Evolutionary conservation across 2,797 vertebrate genomes (phyloP).

Genomic region (Diceros bicornis): DNA sequence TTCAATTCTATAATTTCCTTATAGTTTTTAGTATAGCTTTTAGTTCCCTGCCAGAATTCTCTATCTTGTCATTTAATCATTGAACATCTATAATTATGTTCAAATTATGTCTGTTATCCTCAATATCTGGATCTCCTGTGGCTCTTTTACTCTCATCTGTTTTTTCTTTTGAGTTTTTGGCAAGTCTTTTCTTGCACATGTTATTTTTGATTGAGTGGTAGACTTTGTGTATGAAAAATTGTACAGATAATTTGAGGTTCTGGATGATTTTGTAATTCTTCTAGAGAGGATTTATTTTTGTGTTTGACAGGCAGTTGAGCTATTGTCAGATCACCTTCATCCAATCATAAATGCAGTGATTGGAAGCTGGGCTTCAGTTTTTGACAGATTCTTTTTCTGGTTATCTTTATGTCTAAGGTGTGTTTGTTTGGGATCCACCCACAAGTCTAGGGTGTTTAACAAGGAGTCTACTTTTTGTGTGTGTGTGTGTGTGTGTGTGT

Average conservation of each 20-base stretch:
- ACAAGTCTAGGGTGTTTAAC: background rate
- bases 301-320: background rate
- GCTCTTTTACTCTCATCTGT: background rate
- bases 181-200: background rate
- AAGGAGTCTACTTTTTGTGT: background rate
- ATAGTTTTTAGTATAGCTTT: slow-evolving; percentile 31
- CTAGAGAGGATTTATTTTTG: background rate
- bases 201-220: slow-evolving; percentile 33
- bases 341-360: background rate
- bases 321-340: background rate
- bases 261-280: slow-evolving; percentile 11
- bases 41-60: background rate
- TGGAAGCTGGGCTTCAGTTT: slow-evolving; percentile 26
- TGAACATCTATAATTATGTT: background rate
- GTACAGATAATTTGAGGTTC: background rate
- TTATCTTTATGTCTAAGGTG: background rate
- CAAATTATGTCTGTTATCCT: background rate
- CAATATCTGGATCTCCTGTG: background rate
- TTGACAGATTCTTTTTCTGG: slow-evolving; percentile 33
- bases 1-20: background rate
- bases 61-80: slow-evolving; percentile 17
- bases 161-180: background rate
- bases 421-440: background rate
- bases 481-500: too few species aligned
- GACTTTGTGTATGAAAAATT: background rate